These are phyloP conservation scores for Blera fallax DNA, from an alignment of 2,888 invertebrate genomes.

Conservation along the genomic window DNA sequence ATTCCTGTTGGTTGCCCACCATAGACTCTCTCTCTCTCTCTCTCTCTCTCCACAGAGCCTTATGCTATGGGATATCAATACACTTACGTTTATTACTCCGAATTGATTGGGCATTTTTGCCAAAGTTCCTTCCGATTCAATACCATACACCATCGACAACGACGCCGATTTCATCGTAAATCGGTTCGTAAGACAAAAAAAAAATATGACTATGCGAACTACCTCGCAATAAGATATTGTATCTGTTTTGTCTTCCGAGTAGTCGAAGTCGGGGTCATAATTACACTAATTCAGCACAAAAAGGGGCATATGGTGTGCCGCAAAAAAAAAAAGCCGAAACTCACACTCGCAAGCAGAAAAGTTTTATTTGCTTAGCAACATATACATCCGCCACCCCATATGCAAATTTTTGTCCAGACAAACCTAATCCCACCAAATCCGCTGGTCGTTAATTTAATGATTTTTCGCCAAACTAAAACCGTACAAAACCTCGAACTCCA, in stretches of 20 bases:
- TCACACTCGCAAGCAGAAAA: neutral
- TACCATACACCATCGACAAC: too few relatives aligned
- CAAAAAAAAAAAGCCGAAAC: neutral
- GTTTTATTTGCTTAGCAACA: slow-evolving; percentile 66
- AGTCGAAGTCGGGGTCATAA: slow-evolving; percentile 42
- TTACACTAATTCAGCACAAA: slow-evolving; percentile 49
- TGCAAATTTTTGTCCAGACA: slow-evolving; percentile 69
- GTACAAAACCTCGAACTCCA: slow-evolving; percentile 19
- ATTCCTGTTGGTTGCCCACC: slow-evolving; percentile 74
- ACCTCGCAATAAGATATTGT: slow-evolving; percentile 9
- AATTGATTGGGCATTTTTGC: slow-evolving; percentile 70
- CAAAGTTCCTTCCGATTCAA: neutral
- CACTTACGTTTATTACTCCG: slow-evolving; percentile 67
- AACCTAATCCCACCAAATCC: slow-evolving; percentile 72
- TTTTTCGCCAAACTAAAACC: slow-evolving; percentile 63
- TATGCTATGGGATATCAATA: slow-evolving; percentile 35
- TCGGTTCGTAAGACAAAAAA: slow-evolving; percentile 33
- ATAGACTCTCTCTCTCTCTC: slow-evolving; percentile 55
- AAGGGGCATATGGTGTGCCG: slow-evolving; percentile 47
- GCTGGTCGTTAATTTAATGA: slow-evolving; percentile 73
- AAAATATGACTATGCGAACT: neutral
- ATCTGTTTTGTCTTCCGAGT: slow-evolving; percentile 9
- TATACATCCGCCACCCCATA: slow-evolving; percentile 52
- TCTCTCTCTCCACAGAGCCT: neutral
- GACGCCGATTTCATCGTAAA: slow-evolving; percentile 67